Evolutionary conservation across 1,140 invertebrate genomes (phyloP).

Genomic region (Macrocentrus cingulum): DNA sequence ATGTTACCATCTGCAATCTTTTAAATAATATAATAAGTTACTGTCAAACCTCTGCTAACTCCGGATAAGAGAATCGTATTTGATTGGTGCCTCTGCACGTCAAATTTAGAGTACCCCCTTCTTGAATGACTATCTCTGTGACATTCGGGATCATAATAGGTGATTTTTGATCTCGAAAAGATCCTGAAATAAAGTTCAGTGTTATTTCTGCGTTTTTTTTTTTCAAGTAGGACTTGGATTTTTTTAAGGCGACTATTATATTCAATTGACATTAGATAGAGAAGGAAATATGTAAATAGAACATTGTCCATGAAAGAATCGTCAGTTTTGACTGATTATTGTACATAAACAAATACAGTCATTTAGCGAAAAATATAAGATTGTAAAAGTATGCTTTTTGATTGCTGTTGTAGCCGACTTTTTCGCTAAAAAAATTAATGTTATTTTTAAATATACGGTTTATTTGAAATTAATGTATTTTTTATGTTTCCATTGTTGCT

Average conservation of each 20-base stretch:
- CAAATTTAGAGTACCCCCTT: conserved; percentile 36
- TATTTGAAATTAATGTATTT: conserved; percentile 1
- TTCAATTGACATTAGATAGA: too few species aligned
- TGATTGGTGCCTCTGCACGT: conserved; percentile 28
- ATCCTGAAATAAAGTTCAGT: conserved; percentile 31
- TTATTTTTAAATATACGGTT: not conserved
- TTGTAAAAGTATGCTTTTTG: not conserved
- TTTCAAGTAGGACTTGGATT: too few species aligned
- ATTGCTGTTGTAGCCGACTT: too few species aligned
- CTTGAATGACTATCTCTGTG: conserved; percentile 37
- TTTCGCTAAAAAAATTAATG: too few species aligned
- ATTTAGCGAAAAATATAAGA: too few species aligned
- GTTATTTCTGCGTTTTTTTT: too few species aligned
- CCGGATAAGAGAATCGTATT: conserved; percentile 37
- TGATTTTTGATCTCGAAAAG: not conserved
- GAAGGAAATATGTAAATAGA: too few species aligned
- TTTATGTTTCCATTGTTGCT: not conserved
- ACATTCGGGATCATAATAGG: conserved; percentile 21
- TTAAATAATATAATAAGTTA: not conserved
- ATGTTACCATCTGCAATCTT: not conserved
- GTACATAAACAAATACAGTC: not conserved
- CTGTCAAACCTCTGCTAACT: too few species aligned
- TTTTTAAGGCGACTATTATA: too few species aligned
- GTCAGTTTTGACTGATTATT: too few species aligned
- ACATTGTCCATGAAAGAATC: too few species aligned